Conservation (phyloP, 2,113 vertebrate genomes). For the Corydoras sp. region DNA sequence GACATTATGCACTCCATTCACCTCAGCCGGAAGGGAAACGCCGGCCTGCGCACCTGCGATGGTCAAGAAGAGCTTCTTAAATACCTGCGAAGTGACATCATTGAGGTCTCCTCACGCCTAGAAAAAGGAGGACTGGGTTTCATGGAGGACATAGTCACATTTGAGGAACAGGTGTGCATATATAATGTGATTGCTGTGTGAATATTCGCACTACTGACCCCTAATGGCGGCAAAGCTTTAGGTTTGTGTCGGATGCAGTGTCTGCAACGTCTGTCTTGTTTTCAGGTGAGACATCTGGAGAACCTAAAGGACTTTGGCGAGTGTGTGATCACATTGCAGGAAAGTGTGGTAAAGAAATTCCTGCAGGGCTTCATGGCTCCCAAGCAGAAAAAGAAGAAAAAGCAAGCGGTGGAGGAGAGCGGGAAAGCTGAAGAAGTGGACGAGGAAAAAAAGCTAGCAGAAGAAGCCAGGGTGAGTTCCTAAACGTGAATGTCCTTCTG, state of each 20-base stretch:
- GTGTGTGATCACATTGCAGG: conserved; percentile 85
- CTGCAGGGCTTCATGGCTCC: conserved; percentile 98
- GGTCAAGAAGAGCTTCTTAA: conserved; percentile 83
- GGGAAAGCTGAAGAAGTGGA: conserved; percentile 84
- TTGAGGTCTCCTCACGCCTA: conserved; percentile 87
- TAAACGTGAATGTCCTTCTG: not conserved
- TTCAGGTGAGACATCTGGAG: conserved; percentile 77
- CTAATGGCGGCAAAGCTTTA: no score
- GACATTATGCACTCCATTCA: conserved; percentile 89
- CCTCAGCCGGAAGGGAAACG: conserved; percentile 78
- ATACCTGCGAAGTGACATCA: conserved; percentile 86
- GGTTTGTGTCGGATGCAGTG: no score
- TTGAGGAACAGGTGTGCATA: conserved; percentile 78
- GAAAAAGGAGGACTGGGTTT: conserved; percentile 94
- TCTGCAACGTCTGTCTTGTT: not conserved
- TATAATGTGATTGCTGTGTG: no score
- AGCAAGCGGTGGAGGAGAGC: conserved; percentile 77
- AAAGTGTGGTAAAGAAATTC: conserved; percentile 93
- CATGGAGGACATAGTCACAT: conserved; percentile 77
- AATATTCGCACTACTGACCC: no score
- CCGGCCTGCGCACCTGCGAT: conserved; percentile 80
- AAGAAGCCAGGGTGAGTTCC: conserved; percentile 84
- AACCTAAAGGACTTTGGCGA: conserved; percentile 91
- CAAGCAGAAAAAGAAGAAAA: conserved; percentile 78
- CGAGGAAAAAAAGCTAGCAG: conserved; percentile 92